Percentiles rank a stretch among this genome's conserved stretches.
Conservation (phyloP, 2,888 invertebrate genomes). For the Lissocephala sabroskyi region DNA sequence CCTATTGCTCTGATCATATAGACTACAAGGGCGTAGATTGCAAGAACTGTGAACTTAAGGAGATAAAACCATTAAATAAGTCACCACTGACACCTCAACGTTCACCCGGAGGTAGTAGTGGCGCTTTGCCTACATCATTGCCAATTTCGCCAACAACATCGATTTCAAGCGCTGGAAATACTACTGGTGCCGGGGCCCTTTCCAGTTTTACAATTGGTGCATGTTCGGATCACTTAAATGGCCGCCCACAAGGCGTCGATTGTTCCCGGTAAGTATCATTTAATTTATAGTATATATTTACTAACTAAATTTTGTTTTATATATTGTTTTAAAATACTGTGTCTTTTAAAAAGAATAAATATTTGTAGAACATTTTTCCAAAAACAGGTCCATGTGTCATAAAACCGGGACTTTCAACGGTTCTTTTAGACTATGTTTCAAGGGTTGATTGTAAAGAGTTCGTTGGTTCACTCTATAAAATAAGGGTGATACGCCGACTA, state of each 20-base stretch:
- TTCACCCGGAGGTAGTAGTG: constrained; percentile 32
- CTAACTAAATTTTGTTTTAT: neutral
- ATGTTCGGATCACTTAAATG: constrained; percentile 95
- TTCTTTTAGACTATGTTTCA: no score
- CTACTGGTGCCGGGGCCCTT: constrained; percentile 25
- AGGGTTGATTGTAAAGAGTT: no score
- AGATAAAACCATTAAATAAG: constrained; percentile 47
- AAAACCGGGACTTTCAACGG: no score
- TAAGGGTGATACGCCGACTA: no score
- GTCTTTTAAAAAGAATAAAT: no score
- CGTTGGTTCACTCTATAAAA: no score
- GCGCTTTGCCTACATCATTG: constrained; percentile 17
- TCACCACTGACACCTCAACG: constrained; percentile 46
- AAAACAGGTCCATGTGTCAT: no score
- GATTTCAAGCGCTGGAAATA: constrained; percentile 35
- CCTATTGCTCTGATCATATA: constrained; percentile 65
- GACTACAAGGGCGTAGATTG: constrained; percentile 70
- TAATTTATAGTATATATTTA: neutral
- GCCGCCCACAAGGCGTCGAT: constrained; percentile 93
- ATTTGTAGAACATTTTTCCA: no score
- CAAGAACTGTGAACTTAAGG: constrained; percentile 70
- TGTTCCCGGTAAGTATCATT: constrained; percentile 81
- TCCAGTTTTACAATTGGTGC: constrained; percentile 86
- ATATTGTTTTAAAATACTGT: no score
- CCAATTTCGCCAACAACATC: constrained; percentile 47